A percentile compares a stretch with the other conserved stretches of the same genome.
Evolutionary conservation across 2,888 invertebrate species (phyloP).

Genomic region (Andrena bucephala): DNA sequence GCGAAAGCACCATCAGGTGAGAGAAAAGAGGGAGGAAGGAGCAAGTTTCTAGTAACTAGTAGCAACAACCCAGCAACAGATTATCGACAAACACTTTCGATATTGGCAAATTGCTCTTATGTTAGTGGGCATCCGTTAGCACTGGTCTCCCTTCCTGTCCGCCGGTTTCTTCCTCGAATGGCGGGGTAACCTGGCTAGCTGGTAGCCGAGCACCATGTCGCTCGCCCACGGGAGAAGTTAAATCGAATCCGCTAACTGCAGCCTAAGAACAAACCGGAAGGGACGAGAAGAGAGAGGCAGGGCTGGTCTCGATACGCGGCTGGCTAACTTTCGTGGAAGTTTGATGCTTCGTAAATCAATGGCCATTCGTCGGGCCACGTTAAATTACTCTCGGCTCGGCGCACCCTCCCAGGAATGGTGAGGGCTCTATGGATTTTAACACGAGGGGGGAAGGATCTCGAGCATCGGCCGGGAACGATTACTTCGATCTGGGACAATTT

Average conservation of each 20-base stretch:
- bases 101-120: slow-evolving; percentile 77
- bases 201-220: slow-evolving; percentile 54
- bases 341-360: slow-evolving; percentile 78
- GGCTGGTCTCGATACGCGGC: slow-evolving; percentile 71
- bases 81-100: slow-evolving; percentile 78
- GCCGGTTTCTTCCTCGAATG: slow-evolving; percentile 54
- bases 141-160: slow-evolving; percentile 40
- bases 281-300: slow-evolving; percentile 45
- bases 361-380: slow-evolving; percentile 76
- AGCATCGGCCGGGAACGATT: slow-evolving; percentile 13
- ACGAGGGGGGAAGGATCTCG: slow-evolving; percentile 16
- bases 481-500: slow-evolving; percentile 18
- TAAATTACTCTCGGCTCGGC: slow-evolving; percentile 73
- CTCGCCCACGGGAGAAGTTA: slow-evolving; percentile 78
- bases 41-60: slow-evolving; percentile 59
- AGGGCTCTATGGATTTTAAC: slow-evolving; percentile 52
- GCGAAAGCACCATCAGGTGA: background rate
- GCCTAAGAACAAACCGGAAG: slow-evolving; percentile 79
- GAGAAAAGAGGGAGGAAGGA: slow-evolving; percentile 10
- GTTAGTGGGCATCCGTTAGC: slow-evolving; percentile 50
- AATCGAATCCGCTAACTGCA: slow-evolving; percentile 83
- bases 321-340: slow-evolving; percentile 74
- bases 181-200: slow-evolving; percentile 34
- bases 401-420: slow-evolving; percentile 33
- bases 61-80: slow-evolving; percentile 61